A percentile compares a stretch with the other conserved stretches of the same genome.
Conservation (phyloP, 30 jellyfish, hydroid and myxozoan species). For the Rhopilema esculentum region DNA sequence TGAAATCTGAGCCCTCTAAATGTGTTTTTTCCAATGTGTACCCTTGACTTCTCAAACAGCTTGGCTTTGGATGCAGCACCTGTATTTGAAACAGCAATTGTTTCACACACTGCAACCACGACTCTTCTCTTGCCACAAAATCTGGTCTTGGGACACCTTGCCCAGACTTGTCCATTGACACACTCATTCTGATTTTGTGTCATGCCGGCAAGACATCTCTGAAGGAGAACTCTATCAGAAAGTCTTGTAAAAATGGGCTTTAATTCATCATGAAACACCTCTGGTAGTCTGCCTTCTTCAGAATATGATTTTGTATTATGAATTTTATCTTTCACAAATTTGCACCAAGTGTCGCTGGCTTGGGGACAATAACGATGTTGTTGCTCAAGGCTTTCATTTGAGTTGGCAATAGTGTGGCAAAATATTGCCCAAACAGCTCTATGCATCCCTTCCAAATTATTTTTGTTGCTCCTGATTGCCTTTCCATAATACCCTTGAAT, state of each 20-base stretch:
- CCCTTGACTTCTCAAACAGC: neutral
- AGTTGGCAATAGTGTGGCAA: no score
- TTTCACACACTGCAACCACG: constrained; percentile 14
- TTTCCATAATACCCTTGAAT: no score
- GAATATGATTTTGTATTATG: no score
- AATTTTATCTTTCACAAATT: no score
- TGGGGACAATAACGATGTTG: no score
- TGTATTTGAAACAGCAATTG: constrained; percentile 20
- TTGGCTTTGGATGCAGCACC: constrained; percentile 40
- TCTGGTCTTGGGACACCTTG: constrained; percentile 25
- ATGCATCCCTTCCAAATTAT: no score
- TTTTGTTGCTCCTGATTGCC: no score
- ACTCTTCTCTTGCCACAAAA: constrained; percentile 28
- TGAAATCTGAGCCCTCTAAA: neutral
- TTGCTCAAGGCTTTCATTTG: no score
- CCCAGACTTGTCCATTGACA: constrained; percentile 26
- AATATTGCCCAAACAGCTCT: no score
- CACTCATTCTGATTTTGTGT: constrained; percentile 53
- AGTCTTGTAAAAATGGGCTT: constrained; percentile 13
- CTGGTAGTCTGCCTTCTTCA: no score
- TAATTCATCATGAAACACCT: no score
- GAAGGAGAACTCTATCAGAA: constrained; percentile 12
- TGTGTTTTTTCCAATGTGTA: constrained; percentile 20
- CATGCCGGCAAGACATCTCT: constrained; percentile 31
- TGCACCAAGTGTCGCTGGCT: no score